Evolutionary conservation across 1,140 invertebrate genomes (phyloP).

Genomic region (Lithobius niger): DNA sequence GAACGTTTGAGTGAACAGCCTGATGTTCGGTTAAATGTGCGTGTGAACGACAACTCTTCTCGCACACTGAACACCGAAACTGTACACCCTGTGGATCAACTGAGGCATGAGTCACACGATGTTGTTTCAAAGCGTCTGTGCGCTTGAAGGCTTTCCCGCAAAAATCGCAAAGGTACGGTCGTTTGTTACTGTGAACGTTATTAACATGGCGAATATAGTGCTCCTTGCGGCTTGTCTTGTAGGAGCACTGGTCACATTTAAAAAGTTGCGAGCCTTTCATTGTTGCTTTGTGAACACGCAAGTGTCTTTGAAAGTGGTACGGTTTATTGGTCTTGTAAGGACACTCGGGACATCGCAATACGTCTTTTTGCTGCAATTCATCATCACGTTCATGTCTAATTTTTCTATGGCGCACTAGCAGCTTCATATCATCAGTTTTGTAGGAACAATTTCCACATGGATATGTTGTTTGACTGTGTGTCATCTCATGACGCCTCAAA

Average conservation of each 20-base stretch:
- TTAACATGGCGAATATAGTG: conserved; percentile 30
- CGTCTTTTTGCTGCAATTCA: neutral
- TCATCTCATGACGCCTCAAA: conserved; percentile 27
- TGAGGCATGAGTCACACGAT: conserved; percentile 26
- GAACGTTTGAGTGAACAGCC: conserved; percentile 31
- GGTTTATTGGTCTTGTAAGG: conserved; percentile 22
- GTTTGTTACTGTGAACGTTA: conserved; percentile 29
- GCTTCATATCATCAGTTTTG: conserved; percentile 18
- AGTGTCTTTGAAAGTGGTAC: conserved; percentile 21
- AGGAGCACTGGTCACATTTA: conserved; percentile 25
- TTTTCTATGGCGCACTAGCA: conserved; percentile 16
- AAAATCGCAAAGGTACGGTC: conserved; percentile 33
- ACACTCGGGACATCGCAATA: conserved; percentile 19
- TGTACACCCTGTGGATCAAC: conserved; percentile 17
- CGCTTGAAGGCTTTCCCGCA: conserved; percentile 36
- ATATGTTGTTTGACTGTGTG: conserved; percentile 24
- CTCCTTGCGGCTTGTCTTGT: conserved; percentile 29
- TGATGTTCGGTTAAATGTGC: conserved; percentile 24
- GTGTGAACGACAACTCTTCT: conserved; percentile 32
- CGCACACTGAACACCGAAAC: conserved; percentile 28
- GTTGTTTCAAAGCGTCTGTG: conserved; percentile 30
- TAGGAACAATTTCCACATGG: conserved; percentile 21
- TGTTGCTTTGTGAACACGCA: conserved; percentile 16
- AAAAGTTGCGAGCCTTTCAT: conserved; percentile 8
- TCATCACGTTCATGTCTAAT: conserved; percentile 14